Percentiles rank a stretch among this genome's conserved stretches.
These are phyloP conservation scores for Musca vetustissima DNA, from an alignment of 1,140 invertebrate genomes.

Conservation along the genomic window DNA sequence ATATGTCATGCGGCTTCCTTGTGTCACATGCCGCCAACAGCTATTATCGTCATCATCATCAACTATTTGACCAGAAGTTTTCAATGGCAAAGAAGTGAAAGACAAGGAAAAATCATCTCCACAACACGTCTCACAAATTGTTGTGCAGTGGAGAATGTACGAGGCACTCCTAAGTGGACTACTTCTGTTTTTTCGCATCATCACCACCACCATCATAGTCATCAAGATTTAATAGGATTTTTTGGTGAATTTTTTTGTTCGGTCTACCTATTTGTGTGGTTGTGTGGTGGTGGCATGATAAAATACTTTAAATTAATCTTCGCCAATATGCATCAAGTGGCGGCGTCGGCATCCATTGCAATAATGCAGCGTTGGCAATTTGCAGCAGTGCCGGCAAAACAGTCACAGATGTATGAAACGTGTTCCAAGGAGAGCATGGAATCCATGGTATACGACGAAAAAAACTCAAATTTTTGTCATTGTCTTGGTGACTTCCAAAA, in stretches of 20 bases:
- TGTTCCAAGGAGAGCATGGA: neutral
- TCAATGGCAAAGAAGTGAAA: too few species aligned
- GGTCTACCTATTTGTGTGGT: neutral
- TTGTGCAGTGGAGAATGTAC: too few species aligned
- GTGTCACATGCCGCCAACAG: too few species aligned
- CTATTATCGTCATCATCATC: too few species aligned
- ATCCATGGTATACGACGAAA: neutral
- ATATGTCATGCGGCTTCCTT: too few species aligned
- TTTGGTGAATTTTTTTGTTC: neutral
- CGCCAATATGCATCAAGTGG: conserved; percentile 7
- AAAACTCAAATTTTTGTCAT: neutral
- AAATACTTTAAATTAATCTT: conserved; percentile 21
- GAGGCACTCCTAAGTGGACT: too few species aligned
- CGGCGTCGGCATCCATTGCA: neutral
- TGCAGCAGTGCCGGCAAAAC: neutral
- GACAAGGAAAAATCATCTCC: too few species aligned
- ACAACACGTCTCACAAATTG: too few species aligned
- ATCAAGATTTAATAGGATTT: too few species aligned
- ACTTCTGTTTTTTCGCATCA: too few species aligned
- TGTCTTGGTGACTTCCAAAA: neutral
- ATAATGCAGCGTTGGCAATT: neutral
- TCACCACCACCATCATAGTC: too few species aligned
- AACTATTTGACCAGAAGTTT: too few species aligned
- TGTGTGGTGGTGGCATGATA: neutral
- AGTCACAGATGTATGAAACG: neutral